Percentiles rank a stretch among this genome's conserved stretches.
Conservation (phyloP, 23 tunicate species). For the Styela clava region DNA sequence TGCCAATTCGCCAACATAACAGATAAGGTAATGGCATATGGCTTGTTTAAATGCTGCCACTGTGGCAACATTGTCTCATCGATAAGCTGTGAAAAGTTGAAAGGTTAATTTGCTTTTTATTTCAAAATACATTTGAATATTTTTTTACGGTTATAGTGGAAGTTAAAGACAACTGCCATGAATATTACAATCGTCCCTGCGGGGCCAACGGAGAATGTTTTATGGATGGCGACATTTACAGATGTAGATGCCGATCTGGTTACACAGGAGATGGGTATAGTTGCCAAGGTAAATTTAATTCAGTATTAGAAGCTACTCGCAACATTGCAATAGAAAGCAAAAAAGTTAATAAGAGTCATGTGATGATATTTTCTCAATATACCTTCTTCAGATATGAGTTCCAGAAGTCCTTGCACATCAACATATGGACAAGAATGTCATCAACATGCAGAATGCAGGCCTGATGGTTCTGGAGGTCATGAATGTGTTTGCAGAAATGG, state of each 20-base stretch:
- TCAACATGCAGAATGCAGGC: constrained; percentile 13
- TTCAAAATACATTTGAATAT: too few relatives aligned
- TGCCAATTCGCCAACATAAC: too few relatives aligned
- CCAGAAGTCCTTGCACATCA: not conserved
- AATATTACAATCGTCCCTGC: not conserved
- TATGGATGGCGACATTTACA: not conserved
- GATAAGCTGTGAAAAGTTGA: too few relatives aligned
- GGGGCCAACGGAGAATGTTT: constrained; percentile 3
- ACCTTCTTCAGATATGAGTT: not conserved
- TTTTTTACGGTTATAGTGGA: too few relatives aligned
- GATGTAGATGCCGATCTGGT: not conserved
- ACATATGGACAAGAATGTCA: not conserved
- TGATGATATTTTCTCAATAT: too few relatives aligned
- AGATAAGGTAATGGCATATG: too few relatives aligned
- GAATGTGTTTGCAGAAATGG: constrained; percentile 26
- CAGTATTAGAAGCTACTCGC: not conserved
- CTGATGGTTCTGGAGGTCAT: not conserved
- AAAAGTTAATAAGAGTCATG: too few relatives aligned
- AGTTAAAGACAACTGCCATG: not conserved
- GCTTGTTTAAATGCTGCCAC: too few relatives aligned
- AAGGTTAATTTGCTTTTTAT: too few relatives aligned
- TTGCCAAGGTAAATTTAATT: constrained; percentile 10
- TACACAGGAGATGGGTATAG: constrained; percentile 21
- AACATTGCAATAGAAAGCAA: not conserved
- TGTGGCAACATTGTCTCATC: too few relatives aligned